These are phyloP conservation scores for Cyanistes caeruleus DNA, from an alignment of 2,113 vertebrate genomes.

Conservation along the genomic window DNA sequence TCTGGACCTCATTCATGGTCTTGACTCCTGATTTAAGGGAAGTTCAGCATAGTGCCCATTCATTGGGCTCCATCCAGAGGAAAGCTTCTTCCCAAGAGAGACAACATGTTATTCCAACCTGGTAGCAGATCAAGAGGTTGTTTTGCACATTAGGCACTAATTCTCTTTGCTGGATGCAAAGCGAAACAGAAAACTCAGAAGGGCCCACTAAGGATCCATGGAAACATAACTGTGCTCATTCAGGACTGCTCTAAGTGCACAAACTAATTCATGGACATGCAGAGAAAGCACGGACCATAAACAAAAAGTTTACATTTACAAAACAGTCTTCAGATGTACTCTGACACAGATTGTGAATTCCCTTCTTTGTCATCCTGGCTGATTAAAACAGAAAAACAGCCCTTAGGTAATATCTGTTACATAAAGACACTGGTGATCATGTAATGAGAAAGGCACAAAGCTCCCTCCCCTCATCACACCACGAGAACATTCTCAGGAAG, in stretches of 20 bases:
- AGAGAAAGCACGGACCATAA: background rate
- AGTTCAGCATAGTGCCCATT: background rate
- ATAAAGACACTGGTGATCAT: background rate
- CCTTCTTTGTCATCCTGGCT: background rate
- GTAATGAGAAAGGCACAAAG: background rate
- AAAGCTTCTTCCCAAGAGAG: background rate
- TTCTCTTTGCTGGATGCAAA: conserved; percentile 3
- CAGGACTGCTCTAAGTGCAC: background rate
- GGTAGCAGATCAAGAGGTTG: background rate
- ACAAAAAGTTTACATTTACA: background rate
- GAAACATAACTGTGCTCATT: background rate
- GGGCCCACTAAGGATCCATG: background rate
- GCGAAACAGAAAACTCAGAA: background rate
- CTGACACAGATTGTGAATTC: background rate
- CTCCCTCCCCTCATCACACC: fast-evolving
- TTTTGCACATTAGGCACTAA: background rate
- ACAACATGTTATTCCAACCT: background rate
- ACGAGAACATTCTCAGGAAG: background rate
- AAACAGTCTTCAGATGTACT: background rate
- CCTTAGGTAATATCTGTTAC: background rate
- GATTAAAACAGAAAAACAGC: background rate
- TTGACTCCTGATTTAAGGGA: background rate
- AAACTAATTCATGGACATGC: background rate
- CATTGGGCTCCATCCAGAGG: background rate
- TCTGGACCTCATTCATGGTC: fast-evolving